Evolutionary conservation across 1,140 invertebrate species (phyloP), one percentile per base, ranked within the genome.

Genomic region (Caenorhabditis elegans): DNA sequence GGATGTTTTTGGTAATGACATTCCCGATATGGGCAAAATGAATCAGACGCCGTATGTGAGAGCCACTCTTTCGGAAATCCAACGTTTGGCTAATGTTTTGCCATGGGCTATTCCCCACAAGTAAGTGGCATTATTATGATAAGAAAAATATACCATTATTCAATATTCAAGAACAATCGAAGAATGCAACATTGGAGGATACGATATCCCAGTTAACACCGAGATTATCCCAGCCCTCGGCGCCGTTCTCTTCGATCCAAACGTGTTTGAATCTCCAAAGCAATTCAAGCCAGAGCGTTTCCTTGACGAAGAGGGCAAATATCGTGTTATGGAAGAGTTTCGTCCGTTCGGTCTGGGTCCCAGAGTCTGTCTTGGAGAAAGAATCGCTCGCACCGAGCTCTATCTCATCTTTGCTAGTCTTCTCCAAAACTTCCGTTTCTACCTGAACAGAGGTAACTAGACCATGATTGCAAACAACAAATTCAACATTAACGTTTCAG

Each of bases 161-260:
- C n/a, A 3, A 31, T n/a, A 10, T 46, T 78, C 1, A 46, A 78
- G 76, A 78, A 86, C 82, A 6, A 10, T 60, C 22, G 82, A 87
- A 78, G 82, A 87, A 34, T 82, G 79, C 19, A 47, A 26, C 36
- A 31, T 88, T 0, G 31, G 76, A 5, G 92, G 92, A 2, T 94
- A 92, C 85, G 85, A 84, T 76, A 92, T 95, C 60, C 92, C 92
- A 0, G 91, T 92, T 83, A 92, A 91, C 3, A 91, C 92, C 0
- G 92, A 93, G 92, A 90, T 95, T 1, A 91, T 96, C 19, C 93
- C 95, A 0, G 90, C 96, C 13, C 93, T 95, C 82, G 96, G 94
- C 94, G 93, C 94, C 5, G 91, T 95, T 26, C 94, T 96, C 87
- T 94, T 93, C 91, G 92, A 95, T 89, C 91, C 93, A 0, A 85